Base-by-base conservation (phyloP, 2,797 vertebrate genomes). In the Danio choprae region DNA sequence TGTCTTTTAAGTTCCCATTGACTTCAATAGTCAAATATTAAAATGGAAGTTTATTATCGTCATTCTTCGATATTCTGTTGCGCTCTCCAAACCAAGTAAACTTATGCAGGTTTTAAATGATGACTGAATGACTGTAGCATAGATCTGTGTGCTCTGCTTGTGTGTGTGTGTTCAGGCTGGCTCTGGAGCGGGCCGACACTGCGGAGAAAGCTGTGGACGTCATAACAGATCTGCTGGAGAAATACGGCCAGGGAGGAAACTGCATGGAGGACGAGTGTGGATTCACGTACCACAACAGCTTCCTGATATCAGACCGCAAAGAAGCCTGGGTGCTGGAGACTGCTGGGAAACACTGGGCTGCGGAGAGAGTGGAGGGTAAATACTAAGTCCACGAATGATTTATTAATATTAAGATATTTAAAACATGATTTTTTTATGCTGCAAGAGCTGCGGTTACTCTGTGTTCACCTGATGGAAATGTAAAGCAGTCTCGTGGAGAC, bases 301-400 rank as follows among this genome's bases (percentile, higher is more conserved):
- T 99, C 91, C 93, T 99, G 64, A 95, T 99, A 90, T 95, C 95
- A 0, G 98, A 99, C 92, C 93, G 95, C 86, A 95, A 87, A 29
- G 96, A 97, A 89, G 96, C 97, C 0, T 99, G 98, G 98, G 91
- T 99, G 86, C 92, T 99, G 90, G 98, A 99, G 89, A 99, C 97
- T 0, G 93, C 95, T 43, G 96, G 96, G 81, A 96, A 95, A 87
- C 88, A 95, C 86, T 99, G 98, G 98, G 98, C 96, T 70, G 97
- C 98, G 81, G 98, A 99, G 89, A 96, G 91, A 93, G 89, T 99
- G 77, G 87, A 95, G 94, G 95, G 98, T 99, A 94, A 88, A 81
- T 81, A 74, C 2, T 36, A 36, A 43, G 29, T 10, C 15, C 4
- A 29, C 1, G 29, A 29, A 29, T 29, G 1, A 29, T 3, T 29